Base-by-base conservation (phyloP, 2,888 invertebrate genomes). In the Chrysotoxum bicinctum region DNA sequence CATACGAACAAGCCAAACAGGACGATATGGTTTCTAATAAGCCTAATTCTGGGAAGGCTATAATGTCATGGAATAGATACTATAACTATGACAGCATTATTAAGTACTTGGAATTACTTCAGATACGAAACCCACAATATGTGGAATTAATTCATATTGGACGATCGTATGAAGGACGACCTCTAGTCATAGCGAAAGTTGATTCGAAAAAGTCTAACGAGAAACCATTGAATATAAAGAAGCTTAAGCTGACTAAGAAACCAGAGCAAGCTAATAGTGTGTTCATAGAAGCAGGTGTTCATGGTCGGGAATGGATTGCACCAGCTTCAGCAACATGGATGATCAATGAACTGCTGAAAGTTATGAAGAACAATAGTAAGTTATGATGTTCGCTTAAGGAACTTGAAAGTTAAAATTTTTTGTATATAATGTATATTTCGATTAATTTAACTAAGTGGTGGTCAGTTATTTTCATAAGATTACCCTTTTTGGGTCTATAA, bases 211-310 rank as follows among this genome's bases (percentile, higher is more conserved):
- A 90, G 37, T 83, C 88, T n/a, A 86, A 84, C 0, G 84, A 86
- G 0, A 87, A 88, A 84, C 75, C 90, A 84, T 87, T 88, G 87
- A 77, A 89, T 89, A 86, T 89, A 88, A 88, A 89, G 60, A 90
- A 90, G 10, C 84, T 88, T 4, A 90, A 90, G 75, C 87, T 88
- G 58, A 90, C 90, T 77, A 90, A 90, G 26, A 94, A 93, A 88
- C 93, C 93, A 75, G 93, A 93, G 89, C 93, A 92, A 84, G 96
- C 96, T 87, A 95, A 95, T 4, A 95, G 95, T 0, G 94, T 97
- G 48, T 97, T 97, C 94, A 93, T 97, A 37, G 97, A 97, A 89
- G 96, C 95, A 10, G 97, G 97, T 0, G 93, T 94, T 80, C 95
- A 96, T 89, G 95, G 95, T 2, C 91, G 95, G 88, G 97, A 97